Evolutionary conservation across 2,888 invertebrate species (phyloP), one percentile per base, ranked within the genome.

Genomic region (Agriopis leucophaearia): DNA sequence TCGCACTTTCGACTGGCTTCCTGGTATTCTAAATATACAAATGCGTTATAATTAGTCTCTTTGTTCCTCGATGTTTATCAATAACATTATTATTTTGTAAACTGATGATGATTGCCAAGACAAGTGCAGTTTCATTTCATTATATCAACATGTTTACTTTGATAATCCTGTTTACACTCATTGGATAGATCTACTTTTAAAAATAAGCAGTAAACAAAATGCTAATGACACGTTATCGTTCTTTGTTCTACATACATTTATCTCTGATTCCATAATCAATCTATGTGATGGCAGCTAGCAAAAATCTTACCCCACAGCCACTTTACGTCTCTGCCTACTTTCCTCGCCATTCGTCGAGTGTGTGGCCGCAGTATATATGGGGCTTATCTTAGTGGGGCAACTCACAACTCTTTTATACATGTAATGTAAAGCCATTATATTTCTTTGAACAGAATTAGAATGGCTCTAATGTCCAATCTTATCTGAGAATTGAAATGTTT

Each of bases 91-190:
- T 13, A 44, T 47, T 42, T 56, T 52, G 51, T 51, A 12, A n/a
- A 51, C 35, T 7, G 51, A 15, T 45, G 16, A 35, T n/a, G 15
- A 13, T 15, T 61, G 57, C 64, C 64, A 64, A 64, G 27, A 16
- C 44, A 10, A 35, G 50, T 27, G 27, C 5, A 27, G 1, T 27
- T 27, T 27, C 40, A 47, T 55, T 62, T 36, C 8, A 44, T 8
- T 16, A 16, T 13, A 55, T 50, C 40, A 58, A 60, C 51, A 60
- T 51, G 60, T 60, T 51, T 60, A 51, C 13, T 52, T 61, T 50
- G 15, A 52, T 52, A 44, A 27, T 42, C n/a, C 12, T 18, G 27
- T 44, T 55, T 27, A 55, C 13, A 42, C 27, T 27, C 8, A 42
- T 42, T 42, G 42, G 8, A 27, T 27, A 16, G 3, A 16, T 40